Conservation (phyloP, 2,888 invertebrate genomes). For the Taphrorychus bicolor region DNA sequence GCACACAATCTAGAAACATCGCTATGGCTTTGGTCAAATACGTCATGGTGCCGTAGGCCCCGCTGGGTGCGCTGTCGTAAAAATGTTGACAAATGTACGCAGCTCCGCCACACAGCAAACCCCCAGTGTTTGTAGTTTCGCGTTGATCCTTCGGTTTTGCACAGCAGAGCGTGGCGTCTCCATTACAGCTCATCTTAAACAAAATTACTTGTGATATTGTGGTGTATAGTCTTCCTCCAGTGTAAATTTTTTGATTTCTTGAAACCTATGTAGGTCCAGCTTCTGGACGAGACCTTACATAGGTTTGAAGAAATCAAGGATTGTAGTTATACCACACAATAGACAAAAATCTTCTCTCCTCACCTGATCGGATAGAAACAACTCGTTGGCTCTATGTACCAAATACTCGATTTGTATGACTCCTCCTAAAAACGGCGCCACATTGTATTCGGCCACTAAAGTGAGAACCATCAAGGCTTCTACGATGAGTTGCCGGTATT, state of each 20-base stretch:
- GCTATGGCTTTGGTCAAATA: constrained; percentile 90
- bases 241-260: too few relatives aligned
- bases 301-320: too few relatives aligned
- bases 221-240: too few relatives aligned
- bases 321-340: too few relatives aligned
- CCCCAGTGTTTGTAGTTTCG: constrained; percentile 67
- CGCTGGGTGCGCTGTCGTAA: constrained; percentile 98
- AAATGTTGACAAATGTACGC: constrained; percentile 96
- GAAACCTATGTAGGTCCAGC: too few relatives aligned
- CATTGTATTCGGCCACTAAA: constrained; percentile 86
- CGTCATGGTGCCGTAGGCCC: constrained; percentile 97
- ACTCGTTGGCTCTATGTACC: constrained; percentile 91
- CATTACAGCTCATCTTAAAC: constrained; percentile 75
- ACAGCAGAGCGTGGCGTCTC: constrained; percentile 94
- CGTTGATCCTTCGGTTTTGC: constrained; percentile 75
- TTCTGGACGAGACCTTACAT: too few relatives aligned
- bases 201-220: constrained; percentile 15
- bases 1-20: constrained; percentile 74
- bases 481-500: constrained; percentile 95
- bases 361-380: constrained; percentile 97
- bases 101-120: constrained; percentile 87
- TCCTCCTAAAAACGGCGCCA: constrained; percentile 77
- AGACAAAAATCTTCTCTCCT: too few relatives aligned
- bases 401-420: constrained; percentile 89
- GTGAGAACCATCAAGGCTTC: constrained; percentile 97